Evolutionary conservation across 2,888 invertebrate species (phyloP), one percentile per base, ranked within the genome.

Genomic region (Petrophora chlorosata): DNA sequence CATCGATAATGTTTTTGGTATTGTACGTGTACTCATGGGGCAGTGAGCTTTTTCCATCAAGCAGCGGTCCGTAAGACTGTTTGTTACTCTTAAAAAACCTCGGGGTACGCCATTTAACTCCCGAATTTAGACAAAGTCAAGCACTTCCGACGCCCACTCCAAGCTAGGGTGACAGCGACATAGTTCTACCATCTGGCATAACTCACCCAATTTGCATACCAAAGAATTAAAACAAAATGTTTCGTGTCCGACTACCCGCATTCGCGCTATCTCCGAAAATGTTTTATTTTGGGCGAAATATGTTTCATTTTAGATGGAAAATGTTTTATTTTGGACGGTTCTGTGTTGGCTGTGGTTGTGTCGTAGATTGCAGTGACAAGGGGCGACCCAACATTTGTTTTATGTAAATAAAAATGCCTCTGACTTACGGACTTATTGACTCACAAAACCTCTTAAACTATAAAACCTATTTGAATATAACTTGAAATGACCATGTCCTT

Each of bases 201-300:
- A 33, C 49, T 44, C 43, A 25, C 25, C 39, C 39, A 16, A 39
- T 49, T 42, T 29, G 33, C 43, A 40, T 28, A 44, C 33, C 43
- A 43, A 44, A 49, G 42, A 38, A 49, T 49, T 49, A 56, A 55
- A 56, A 56, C 53, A 59, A 51, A 59, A 54, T 47, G 42, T 54
- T 46, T 46, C 41, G 32, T 39, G 51, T 45, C 43, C 36, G 12
- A 19, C 34, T 35, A 44, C 44, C 50, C 44, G 46, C 46, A 50
- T 43, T 50, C 25, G 39, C 30, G 58, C 43, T 59, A 56, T 49
- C 59, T 52, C 35, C 23, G 17, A 41, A 53, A 50, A 54, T 52
- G 49, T 56, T 59, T 59, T 59, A 59, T 59, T 50, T 56, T 40
- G 23, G 12, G 28, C 22, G 28, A 42, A 52, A 52, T 56, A 49